Conservation (phyloP, 2,113 vertebrate species). For the Mastomys coucha region DNA sequence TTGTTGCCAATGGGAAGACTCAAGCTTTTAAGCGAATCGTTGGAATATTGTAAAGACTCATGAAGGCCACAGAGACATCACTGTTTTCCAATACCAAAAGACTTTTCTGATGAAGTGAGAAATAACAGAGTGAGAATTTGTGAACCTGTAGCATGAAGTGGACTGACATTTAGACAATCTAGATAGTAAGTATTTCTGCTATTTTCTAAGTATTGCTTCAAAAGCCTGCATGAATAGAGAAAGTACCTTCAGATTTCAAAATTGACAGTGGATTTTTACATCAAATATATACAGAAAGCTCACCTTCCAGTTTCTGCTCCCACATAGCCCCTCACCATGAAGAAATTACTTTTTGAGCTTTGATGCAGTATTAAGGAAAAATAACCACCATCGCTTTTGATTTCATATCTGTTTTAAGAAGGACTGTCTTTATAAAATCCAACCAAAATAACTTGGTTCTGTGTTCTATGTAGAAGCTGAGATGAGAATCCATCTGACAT, state of each 20-base stretch:
- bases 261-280: background rate
- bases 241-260: background rate
- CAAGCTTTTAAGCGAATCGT: constrained; percentile 2
- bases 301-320: background rate
- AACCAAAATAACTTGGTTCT: background rate
- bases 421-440: background rate
- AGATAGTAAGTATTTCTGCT: background rate
- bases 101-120: constrained; percentile 40
- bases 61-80: constrained; percentile 9
- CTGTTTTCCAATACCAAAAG: background rate
- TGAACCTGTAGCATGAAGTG: constrained; percentile 29
- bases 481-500: background rate
- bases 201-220: constrained; percentile 52
- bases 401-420: background rate
- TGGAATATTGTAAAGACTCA: constrained; percentile 29
- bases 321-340: background rate
- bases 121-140: constrained; percentile 9
- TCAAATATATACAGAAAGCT: background rate
- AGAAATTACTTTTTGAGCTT: constrained; percentile 30
- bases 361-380: background rate
- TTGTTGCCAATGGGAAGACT: constrained; percentile 36
- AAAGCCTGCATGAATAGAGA: background rate
- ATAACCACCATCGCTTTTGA: background rate
- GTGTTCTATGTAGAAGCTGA: background rate
- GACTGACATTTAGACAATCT: background rate